Conservation (phyloP, 2,888 invertebrate species). For the Glaucopsyche alexis region DNA sequence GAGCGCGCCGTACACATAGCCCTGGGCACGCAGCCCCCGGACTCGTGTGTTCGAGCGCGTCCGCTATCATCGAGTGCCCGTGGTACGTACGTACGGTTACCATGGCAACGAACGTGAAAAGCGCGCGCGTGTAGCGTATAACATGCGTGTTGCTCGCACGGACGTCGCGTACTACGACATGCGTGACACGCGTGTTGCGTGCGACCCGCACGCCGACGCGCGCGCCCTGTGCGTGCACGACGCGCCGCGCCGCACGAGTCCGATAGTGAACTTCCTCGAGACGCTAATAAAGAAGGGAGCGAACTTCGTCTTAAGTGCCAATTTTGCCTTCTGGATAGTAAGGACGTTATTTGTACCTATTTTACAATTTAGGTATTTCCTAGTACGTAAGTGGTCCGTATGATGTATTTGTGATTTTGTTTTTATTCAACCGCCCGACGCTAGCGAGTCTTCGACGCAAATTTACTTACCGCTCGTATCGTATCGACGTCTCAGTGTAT, state of each 20-base stretch:
- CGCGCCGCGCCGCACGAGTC: constrained; percentile 37
- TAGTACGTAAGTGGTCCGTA: constrained; percentile 74
- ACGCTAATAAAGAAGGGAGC: constrained; percentile 60
- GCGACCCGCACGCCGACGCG: constrained; percentile 37
- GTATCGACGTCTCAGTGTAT: constrained; percentile 32
- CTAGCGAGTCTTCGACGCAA: constrained; percentile 40
- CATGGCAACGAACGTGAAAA: constrained; percentile 33
- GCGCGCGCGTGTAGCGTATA: constrained; percentile 31
- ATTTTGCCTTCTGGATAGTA: constrained; percentile 80
- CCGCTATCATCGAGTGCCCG: constrained; percentile 1
- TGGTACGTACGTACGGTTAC: background rate
- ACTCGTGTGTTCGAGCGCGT: constrained; percentile 33
- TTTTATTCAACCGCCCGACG: constrained; percentile 40
- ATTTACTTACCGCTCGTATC: constrained; percentile 13
- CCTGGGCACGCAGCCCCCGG: constrained; percentile 40
- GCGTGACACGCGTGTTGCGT: constrained; percentile 29
- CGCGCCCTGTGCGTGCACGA: constrained; percentile 29
- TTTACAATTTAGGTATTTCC: constrained; percentile 73
- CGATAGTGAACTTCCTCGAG: constrained; percentile 49
- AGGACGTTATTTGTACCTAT: constrained; percentile 78
- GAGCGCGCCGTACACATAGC: constrained; percentile 69
- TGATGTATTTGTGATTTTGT: constrained; percentile 62
- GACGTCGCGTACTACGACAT: constrained; percentile 15
- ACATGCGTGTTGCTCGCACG: constrained; percentile 31
- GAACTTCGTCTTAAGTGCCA: constrained; percentile 77